Evolutionary conservation across 2,113 vertebrate species (phyloP).

Genomic region (Menidia beryllina): DNA sequence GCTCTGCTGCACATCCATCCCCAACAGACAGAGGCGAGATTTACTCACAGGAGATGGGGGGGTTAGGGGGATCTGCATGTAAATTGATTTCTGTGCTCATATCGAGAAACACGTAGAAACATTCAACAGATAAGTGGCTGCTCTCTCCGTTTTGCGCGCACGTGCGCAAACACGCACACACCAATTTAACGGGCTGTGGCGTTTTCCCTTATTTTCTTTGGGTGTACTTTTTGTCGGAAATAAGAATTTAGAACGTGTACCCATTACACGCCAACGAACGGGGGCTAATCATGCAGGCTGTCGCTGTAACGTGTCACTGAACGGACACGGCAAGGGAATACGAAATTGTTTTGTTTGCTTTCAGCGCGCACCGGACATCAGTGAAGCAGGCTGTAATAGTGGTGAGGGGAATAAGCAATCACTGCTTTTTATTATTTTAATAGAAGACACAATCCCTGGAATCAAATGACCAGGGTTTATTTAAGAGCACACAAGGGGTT

Average conservation of each 20-base stretch:
- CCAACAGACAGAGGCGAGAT: conserved; percentile 66
- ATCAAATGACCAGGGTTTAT: background rate
- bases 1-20: conserved; percentile 70
- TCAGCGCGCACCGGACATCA: background rate
- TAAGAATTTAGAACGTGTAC: conserved; percentile 1
- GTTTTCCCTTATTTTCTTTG: conserved; percentile 2
- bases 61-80: conserved; percentile 63
- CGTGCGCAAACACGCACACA: background rate
- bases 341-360: conserved; percentile 3
- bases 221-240: conserved; percentile 8
- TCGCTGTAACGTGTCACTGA: background rate
- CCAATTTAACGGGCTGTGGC: background rate
- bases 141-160: background rate
- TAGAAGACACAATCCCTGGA: conserved; percentile 1
- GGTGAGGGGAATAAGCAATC: conserved; percentile 50
- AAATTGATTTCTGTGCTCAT: conserved; percentile 61
- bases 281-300: background rate
- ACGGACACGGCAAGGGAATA: conserved; percentile 4
- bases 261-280: background rate
- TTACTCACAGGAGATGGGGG: conserved; percentile 63
- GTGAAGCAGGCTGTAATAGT: background rate
- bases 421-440: conserved; percentile 42
- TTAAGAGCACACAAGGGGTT: background rate
- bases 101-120: conserved; percentile 23
- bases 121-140: conserved; percentile 38